Percentiles rank a stretch among this genome's conserved stretches.
Evolutionary conservation across 1,140 invertebrate genomes (phyloP).

Genomic region (fruit fly (Drosophila melanogaster)): DNA sequence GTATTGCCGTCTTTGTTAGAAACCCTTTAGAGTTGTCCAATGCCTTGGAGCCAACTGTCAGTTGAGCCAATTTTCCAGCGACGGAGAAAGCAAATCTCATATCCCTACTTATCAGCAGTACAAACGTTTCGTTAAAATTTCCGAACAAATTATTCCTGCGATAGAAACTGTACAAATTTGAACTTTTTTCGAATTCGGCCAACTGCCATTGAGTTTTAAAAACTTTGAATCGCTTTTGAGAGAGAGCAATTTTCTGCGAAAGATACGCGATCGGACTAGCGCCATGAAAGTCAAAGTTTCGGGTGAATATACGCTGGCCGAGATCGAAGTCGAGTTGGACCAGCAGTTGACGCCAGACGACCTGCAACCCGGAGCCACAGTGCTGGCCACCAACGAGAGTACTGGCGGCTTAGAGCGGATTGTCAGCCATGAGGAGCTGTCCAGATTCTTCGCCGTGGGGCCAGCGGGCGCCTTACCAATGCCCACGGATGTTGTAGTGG

Average conservation of each 20-base stretch:
- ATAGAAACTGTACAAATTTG: not conserved
- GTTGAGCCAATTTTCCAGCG: not conserved
- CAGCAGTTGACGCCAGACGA: constrained; percentile 19
- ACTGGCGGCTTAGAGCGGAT: constrained; percentile 14
- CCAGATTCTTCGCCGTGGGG: constrained; percentile 32
- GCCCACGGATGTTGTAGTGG: constrained; percentile 46
- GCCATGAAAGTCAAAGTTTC: not conserved
- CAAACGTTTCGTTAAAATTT: constrained; percentile 10
- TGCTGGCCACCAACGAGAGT: constrained; percentile 52
- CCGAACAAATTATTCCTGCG: not conserved
- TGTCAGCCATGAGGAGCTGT: constrained; percentile 44
- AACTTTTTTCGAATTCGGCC: not conserved
- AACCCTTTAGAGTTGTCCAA: constrained; percentile 5
- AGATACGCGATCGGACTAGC: not conserved
- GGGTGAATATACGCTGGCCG: constrained; percentile 55
- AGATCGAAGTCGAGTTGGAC: constrained; percentile 53
- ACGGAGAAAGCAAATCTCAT: constrained; percentile 8
- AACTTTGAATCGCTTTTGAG: not conserved
- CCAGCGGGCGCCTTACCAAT: constrained; percentile 25
- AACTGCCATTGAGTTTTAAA: not conserved
- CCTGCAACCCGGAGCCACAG: constrained; percentile 52
- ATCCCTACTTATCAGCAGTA: constrained; percentile 8
- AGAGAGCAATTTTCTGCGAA: not conserved
- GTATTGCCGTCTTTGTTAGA: not conserved
- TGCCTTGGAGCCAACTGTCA: constrained; percentile 31